Conservation (phyloP, 2,888 invertebrate genomes). For the Platycheirus albimanus region DNA sequence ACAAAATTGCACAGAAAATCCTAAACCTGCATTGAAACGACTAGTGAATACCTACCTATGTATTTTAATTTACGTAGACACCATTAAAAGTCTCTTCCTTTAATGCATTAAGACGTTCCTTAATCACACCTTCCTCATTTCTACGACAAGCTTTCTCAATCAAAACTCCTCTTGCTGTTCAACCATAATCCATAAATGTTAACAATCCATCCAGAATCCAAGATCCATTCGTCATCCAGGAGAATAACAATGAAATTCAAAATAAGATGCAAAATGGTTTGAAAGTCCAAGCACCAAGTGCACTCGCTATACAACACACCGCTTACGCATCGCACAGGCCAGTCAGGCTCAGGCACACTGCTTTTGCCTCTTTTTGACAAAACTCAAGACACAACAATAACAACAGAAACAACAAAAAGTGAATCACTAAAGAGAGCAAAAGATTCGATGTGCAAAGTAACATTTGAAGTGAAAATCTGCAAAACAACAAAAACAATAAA, state of each 20-base stretch:
- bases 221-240: not conserved
- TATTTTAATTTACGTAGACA: too few species aligned
- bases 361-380: slow-evolving; percentile 1
- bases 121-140: too few species aligned
- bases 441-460: slow-evolving; percentile 29
- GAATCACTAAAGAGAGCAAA: slow-evolving; percentile 37
- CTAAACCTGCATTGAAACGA: too few species aligned
- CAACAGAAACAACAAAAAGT: slow-evolving; percentile 16
- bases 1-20: too few species aligned
- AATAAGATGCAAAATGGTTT: slow-evolving; percentile 26
- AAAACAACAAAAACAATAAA: slow-evolving; percentile 41
- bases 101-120: too few species aligned
- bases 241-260: slow-evolving; percentile 26
- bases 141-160: not conserved
- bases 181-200: slow-evolving; percentile 12
- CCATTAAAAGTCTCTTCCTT: too few species aligned
- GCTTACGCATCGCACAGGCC: slow-evolving; percentile 29
- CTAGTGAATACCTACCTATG: too few species aligned
- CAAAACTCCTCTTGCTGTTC: not conserved
- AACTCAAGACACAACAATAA: too few species aligned
- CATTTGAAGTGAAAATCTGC: slow-evolving; percentile 41
- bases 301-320: too few species aligned
- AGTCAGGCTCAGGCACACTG: too few species aligned
- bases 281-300: slow-evolving; percentile 26
- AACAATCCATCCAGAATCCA: not conserved